These are phyloP conservation scores for Thysanoteuthis rhombus DNA, from an alignment of 2,888 invertebrate species.

Conservation along the genomic window DNA sequence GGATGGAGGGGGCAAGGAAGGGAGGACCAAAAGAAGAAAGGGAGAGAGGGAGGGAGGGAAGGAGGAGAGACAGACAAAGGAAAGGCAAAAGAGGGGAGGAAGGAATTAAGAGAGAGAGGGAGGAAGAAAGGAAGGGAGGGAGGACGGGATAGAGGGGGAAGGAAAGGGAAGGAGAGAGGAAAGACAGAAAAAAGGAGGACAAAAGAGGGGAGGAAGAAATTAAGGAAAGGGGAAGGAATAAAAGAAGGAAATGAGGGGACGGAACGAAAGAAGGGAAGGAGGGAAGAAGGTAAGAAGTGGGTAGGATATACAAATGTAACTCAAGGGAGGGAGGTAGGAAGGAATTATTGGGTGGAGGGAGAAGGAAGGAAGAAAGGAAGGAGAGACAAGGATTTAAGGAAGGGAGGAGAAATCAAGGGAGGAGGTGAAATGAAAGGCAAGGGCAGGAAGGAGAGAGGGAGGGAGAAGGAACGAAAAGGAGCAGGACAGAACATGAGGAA, in stretches of 20 bases:
- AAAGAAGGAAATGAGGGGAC: neutral
- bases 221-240: neutral
- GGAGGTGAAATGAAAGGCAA: too few species aligned
- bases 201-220: neutral
- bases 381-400: too few species aligned
- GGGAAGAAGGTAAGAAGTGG: neutral
- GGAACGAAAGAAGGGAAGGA: neutral
- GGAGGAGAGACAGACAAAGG: neutral
- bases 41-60: rapidly evolving
- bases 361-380: too few species aligned
- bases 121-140: neutral
- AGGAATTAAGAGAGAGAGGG: neutral
- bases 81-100: neutral
- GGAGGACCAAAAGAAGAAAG: neutral
- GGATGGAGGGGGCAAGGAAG: neutral
- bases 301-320: too few species aligned
- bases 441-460: neutral
- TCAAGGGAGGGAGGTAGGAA: too few species aligned
- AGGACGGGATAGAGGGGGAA: neutral
- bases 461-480: neutral
- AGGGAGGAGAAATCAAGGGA: too few species aligned
- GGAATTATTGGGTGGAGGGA: too few species aligned
- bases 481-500: neutral
- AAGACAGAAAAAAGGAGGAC: neutral
- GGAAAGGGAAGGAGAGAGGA: neutral